Evolutionary conservation across 2,113 vertebrate genomes (phyloP), one percentile per base, ranked within the genome.

Genomic region (Daphoenositta chrysoptera): DNA sequence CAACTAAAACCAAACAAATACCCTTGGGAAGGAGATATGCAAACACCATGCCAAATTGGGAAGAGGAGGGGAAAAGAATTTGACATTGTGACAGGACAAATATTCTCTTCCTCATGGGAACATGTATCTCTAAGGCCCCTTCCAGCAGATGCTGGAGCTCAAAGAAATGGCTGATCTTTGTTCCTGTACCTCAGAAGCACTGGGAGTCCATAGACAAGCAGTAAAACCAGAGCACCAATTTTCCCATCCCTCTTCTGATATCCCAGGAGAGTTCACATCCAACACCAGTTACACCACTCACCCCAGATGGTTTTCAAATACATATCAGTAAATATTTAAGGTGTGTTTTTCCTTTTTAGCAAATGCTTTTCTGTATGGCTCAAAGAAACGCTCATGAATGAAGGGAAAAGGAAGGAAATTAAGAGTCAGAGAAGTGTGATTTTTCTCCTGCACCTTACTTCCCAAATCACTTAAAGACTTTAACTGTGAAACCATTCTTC

Each of bases 11-110:
- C 47, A 80, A 95, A 68, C 15, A 66, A 83, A 72, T 56, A 90
- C 83, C 69, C 88, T 78, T 60, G 83, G 93, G 94, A 94, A 51
- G 47, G 63, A 96, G 79, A 94, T 78, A 80, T 10, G 71, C 56
- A 91, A 90, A 73, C 50, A 85, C 47, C 58, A 40, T 1, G 24
- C 91, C 92, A 93, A 93, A 94, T 4, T 86, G 51, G 83, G 83
- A 93, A 90, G 45, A 86, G 72, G 60, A 86, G 39, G 15, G 63
- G 63, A 93, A 91, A 87, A 69, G 78, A 96, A 91, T 93, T 87
- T 94, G 94, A 93, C 89, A 88, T 83, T 72, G 54, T 91, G 87
- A 95, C 93, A 95, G 91, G 70, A 85, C 78, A 91, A 95, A 93
- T 93, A 95, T 60, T 94, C 82, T 90, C 66, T 80, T 87, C 90